Percentiles rank a stretch among this genome's conserved stretches.
phyloP scores from a whole-genome alignment of 2,888 invertebrate genomes.

The Plebejus anna region DNA sequence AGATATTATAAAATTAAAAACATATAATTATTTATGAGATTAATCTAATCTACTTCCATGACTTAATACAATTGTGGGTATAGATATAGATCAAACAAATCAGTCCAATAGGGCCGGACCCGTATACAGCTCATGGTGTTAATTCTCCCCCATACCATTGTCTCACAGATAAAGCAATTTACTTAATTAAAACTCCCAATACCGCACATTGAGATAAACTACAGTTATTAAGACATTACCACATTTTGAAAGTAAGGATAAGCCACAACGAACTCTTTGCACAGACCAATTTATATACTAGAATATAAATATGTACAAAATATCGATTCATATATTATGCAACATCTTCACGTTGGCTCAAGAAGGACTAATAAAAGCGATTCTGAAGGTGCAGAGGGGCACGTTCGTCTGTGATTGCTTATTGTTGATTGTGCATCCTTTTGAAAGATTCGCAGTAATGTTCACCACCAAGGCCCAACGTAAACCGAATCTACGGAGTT shows the following conservation, averaged over 20 bases:
- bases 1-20: too few relatives aligned
- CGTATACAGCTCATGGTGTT: constrained; percentile 53
- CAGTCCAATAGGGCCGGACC: constrained; percentile 69
- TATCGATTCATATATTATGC: too few relatives aligned
- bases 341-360: too few relatives aligned
- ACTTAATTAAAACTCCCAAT: constrained; percentile 73
- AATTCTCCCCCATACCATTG: constrained; percentile 63
- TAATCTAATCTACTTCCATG: neutral
- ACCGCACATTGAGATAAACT: constrained; percentile 61
- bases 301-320: too few relatives aligned
- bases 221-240: constrained; percentile 61
- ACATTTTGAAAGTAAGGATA: constrained; percentile 26
- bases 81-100: constrained; percentile 72
- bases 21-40: too few relatives aligned
- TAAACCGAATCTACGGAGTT: too few relatives aligned
- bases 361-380: too few relatives aligned
- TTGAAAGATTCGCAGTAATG: too few relatives aligned
- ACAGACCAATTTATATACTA: neutral
- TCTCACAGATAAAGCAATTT: constrained; percentile 77
- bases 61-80: constrained; percentile 20
- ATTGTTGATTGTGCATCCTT: too few relatives aligned
- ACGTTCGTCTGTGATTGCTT: too few relatives aligned
- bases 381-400: too few relatives aligned
- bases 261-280: neutral
- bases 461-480: too few relatives aligned